Base-by-base conservation (phyloP, 2,797 vertebrate genomes). In the Sebastes dallii region DNA sequence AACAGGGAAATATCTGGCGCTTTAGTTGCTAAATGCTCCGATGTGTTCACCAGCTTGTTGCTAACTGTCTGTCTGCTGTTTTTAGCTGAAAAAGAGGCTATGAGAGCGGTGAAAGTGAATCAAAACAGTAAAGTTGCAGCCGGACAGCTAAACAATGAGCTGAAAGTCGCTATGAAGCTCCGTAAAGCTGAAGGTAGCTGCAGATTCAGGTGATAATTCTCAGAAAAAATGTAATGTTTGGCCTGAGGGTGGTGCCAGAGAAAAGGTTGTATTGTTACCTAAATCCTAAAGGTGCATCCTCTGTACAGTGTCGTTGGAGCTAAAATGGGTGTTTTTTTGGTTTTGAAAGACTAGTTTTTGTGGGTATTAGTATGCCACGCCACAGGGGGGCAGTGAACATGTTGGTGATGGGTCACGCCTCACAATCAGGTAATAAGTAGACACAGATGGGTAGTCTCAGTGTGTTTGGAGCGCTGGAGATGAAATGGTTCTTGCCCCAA, bases 101-200 rank as follows among this genome's bases (percentile, higher is more conserved):
- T 27, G 46, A 27, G 7, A 65, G 5, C 18, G 3, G 22, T 58
- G 9, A 70, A 36, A 68, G 20, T 50, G 10, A 67, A 2, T 13
- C 10, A 32, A 22, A 69, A 55, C 5, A 8, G 1, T 50, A 8
- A 22, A 30, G 24, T 29, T 27, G 34, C 42, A 46, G 0, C 42
- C 1, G 16, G 42, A 46, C 14, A 4, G 22, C 16, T 6, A 13
- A 59, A 29, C 39, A 42, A 42, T 42, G 39, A 16, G 39, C 39
- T 42, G 8, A 20, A 60, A 59, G 3, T 29, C 27, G 8, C 4
- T 29, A 29, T 18, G 7, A 59, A 56, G 22, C 54, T 25, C 54
- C 2, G 0, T 1, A 25, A 56, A 56, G 3, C 55, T 13, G 39
- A 6, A 65, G 29, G 8, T 0, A 22, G 32, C 4, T 16, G 0